These are phyloP conservation scores for Peromyscus leucopus DNA, from an alignment of 2,113 vertebrate species.

Conservation along the genomic window DNA sequence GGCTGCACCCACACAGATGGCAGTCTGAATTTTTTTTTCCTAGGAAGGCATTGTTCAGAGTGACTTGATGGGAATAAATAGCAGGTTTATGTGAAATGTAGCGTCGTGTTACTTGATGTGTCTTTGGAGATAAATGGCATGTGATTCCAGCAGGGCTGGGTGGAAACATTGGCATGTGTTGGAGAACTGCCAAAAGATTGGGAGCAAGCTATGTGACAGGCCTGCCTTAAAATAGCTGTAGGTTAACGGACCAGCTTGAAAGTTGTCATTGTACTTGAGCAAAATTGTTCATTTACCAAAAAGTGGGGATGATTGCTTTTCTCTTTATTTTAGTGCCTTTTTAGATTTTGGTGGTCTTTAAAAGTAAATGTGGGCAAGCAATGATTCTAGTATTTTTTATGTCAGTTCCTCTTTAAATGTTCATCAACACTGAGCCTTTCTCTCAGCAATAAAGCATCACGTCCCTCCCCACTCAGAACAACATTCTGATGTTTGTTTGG, in stretches of 20 bases:
- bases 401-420: neutral
- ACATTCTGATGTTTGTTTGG: neutral
- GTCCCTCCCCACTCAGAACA: neutral
- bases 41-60: conserved; percentile 69
- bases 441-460: neutral
- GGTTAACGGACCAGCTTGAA: conserved; percentile 80
- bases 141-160: conserved; percentile 76
- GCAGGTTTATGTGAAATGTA: conserved; percentile 79
- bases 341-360: neutral
- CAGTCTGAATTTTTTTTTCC: conserved; percentile 72
- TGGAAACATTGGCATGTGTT: conserved; percentile 83
- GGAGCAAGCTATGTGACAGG: conserved; percentile 84
- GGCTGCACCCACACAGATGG: conserved; percentile 69
- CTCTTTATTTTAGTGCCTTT: neutral
- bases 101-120: conserved; percentile 79
- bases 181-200: conserved; percentile 85
- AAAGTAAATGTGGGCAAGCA: neutral
- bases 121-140: conserved; percentile 82
- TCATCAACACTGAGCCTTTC: neutral
- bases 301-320: conserved; percentile 57
- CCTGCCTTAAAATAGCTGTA: conserved; percentile 85
- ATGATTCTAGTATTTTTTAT: neutral
- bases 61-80: conserved; percentile 78
- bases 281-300: conserved; percentile 67
- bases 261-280: conserved; percentile 83